Percentiles rank a stretch among this genome's conserved stretches.
phyloP scores from a whole-genome alignment of 2,797 vertebrate genomes.

The Pangasius djambal region DNA sequence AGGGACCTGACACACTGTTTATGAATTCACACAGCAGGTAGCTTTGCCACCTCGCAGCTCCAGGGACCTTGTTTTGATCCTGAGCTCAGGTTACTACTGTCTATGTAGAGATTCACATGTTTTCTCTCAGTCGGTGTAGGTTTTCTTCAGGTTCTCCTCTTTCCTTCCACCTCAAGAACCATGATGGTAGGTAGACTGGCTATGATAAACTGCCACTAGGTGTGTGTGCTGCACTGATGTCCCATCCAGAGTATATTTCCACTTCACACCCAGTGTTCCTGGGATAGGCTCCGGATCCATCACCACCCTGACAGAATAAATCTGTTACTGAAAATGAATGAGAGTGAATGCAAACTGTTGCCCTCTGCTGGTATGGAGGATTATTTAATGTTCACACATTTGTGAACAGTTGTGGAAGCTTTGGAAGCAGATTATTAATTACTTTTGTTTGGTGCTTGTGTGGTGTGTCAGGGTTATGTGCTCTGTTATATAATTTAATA shows the following conservation, averaged over 20 bases:
- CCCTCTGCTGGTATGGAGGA: conserved; percentile 28
- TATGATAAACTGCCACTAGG: neutral
- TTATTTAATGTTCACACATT: neutral
- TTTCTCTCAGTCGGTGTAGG: neutral
- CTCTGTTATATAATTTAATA: neutral
- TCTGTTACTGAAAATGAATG: neutral
- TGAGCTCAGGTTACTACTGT: neutral
- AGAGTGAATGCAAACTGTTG: neutral
- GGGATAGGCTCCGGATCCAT: neutral
- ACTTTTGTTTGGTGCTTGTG: neutral
- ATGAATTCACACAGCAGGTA: neutral
- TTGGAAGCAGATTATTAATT: neutral
- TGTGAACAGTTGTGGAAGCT: neutral
- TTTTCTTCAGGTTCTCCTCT: neutral
- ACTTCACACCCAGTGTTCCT: neutral
- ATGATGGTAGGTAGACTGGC: neutral
- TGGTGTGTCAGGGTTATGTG: neutral
- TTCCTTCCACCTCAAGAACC: neutral
- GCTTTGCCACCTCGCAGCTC: neutral
- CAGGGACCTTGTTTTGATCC: neutral
- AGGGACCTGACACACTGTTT: neutral
- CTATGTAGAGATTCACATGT: neutral
- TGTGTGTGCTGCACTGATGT: neutral
- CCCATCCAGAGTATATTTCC: neutral
- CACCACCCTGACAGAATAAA: neutral